Percentiles rank a stretch among this genome's conserved stretches.
These are phyloP conservation scores for Sycophila sp. DNA, from an alignment of 1,140 invertebrate species.

Conservation along the genomic window DNA sequence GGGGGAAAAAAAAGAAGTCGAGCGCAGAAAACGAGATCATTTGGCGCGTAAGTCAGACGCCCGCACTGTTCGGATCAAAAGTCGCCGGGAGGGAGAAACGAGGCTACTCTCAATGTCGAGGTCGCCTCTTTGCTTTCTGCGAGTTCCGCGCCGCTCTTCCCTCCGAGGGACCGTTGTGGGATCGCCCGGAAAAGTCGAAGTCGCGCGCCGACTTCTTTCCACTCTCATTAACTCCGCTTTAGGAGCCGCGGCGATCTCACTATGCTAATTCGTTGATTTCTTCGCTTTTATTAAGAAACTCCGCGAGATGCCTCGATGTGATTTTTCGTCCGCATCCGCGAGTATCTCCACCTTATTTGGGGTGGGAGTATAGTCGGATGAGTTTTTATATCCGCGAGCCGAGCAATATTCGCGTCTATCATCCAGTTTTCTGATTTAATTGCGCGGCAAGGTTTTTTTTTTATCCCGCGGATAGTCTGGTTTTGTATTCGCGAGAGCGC, in stretches of 20 bases:
- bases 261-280: not conserved
- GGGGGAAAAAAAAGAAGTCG: not conserved
- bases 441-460: too few species aligned
- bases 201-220: conserved; percentile 19
- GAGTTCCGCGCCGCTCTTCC: not conserved
- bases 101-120: conserved; percentile 12
- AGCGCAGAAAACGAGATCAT: not conserved
- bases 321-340: too few species aligned
- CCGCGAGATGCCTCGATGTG: too few species aligned
- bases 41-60: not conserved
- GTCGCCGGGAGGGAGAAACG: not conserved
- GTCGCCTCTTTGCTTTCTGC: not conserved
- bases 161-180: not conserved
- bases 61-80: not conserved
- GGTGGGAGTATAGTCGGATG: too few species aligned
- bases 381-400: too few species aligned
- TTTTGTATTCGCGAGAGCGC: too few species aligned
- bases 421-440: too few species aligned
- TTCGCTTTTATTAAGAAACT: too few species aligned
- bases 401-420: too few species aligned
- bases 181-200: conserved; percentile 25
- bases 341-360: too few species aligned
- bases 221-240: conserved; percentile 19
- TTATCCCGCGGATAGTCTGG: too few species aligned
- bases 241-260: not conserved